Percentiles rank a stretch among this genome's conserved stretches.
phyloP scores from a whole-genome alignment of 2,797 vertebrate genomes.

The Fratercula arctica region DNA sequence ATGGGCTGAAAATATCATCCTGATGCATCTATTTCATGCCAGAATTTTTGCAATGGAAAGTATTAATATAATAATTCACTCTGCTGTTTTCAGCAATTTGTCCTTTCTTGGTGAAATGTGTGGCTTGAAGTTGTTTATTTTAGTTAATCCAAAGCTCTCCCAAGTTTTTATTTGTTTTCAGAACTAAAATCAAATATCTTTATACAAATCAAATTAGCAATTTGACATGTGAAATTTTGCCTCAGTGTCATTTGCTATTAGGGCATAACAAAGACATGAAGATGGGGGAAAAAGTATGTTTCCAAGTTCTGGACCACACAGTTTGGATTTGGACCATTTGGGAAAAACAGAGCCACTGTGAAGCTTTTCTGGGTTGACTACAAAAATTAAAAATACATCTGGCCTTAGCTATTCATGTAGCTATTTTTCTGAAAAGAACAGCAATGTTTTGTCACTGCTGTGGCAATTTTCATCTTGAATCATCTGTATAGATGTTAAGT shows the following conservation, averaged over 20 bases:
- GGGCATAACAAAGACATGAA: background rate
- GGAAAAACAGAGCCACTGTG: background rate
- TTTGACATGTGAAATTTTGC: background rate
- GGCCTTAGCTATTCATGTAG: background rate
- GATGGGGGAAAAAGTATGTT: background rate
- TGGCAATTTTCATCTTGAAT: background rate
- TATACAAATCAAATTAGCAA: background rate
- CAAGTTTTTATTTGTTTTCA: background rate
- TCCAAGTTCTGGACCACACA: background rate
- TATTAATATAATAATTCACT: background rate
- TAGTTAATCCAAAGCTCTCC: background rate
- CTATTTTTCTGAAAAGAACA: background rate
- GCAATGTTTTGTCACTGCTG: background rate
- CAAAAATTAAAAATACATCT: background rate
- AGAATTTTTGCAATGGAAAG: background rate
- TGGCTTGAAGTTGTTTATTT: background rate
- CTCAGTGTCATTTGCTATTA: background rate
- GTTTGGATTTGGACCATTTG: background rate
- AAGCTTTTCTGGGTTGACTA: background rate
- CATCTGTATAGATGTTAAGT: background rate
- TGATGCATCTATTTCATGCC: background rate
- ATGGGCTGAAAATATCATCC: background rate
- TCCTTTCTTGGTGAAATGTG: background rate
- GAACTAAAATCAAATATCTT: background rate
- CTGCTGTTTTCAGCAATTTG: background rate